Evolutionary conservation across 1,140 invertebrate genomes (phyloP), one percentile per base, ranked within the genome.

Genomic region (Leucophenga varia): DNA sequence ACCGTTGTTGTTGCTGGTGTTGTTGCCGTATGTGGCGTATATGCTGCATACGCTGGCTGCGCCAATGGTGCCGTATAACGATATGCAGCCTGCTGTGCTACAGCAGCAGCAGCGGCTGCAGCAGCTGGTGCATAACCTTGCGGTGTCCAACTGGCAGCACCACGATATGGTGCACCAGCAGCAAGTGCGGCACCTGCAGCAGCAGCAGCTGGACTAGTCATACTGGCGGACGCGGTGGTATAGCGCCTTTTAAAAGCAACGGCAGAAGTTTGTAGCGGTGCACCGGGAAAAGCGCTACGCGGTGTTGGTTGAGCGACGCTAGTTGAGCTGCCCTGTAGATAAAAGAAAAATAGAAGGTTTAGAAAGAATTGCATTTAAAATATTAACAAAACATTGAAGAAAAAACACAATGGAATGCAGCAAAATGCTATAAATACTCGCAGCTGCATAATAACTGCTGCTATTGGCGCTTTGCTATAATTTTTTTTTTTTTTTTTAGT

Each of bases 191-290:
- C 61, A 40, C 61, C 61, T 18, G 63, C 72, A n/a, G n/a, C n/a
- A 45, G 71, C 71, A 55, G 72, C 72, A 50, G 72, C 72, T 61
- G 73, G 72, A 58, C 73, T 75, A 49, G 73, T 73, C 73, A 75
- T 75, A 49, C 64, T 52, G 65, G 52, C 47, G 67, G 71, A 53
- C 67, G 60, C 47, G 68, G 72, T 39, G 63, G 50, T 13, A 64
- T 41, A 34, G 57, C 57, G 49, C 72, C 67, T 59, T 75, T 75
- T 38, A n/a, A 75, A 57, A 47, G 67, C 54, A 49, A 71, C 57
- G 60, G 65, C 58, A 52, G 70, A 68, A 47, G 71, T 57, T 61
- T 57, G 69, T 17, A 69, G 60, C 55, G 67, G 61, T 52, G 67
- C 61, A 43, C 64, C 64, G 46, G 61, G 63, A 40, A 72, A 74